Evolutionary conservation across 2,797 vertebrate species (phyloP), one percentile per base, ranked within the genome.

Genomic region (Thripadectes ignobilis): DNA sequence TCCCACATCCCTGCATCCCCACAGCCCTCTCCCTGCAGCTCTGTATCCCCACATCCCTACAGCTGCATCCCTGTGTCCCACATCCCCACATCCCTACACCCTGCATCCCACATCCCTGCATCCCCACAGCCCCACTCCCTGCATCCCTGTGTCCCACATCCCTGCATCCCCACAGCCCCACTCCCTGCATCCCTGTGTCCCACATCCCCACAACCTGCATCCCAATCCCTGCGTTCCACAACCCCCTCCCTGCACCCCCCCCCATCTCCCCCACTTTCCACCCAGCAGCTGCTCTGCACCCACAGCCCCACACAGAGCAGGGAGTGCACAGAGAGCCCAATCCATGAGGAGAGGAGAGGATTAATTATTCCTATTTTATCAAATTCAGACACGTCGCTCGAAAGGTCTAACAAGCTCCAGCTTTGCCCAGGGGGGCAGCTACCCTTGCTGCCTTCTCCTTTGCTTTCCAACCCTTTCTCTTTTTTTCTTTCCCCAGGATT

Each of bases 351-450:
- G 29, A 43, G 29, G 34, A 7, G 12, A 15, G 9, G 43, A 89
- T 94, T 80, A 85, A 93, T 93, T 73, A 93, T 68, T 95, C 94
- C 77, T 32, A 24, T 19, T 88, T 97, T 79, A 91, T 84, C 95
- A 83, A 73, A 82, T 66, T 66, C 95, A 79, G 73, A 67, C 91
- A 82, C 59, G 22, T 79, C 32, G 0, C 65, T 78, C 41, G 29
- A 80, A 84, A 96, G 92, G 46, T 66, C 95, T 90, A n/a, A 88
- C 59, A 73, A 94, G 94, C 69, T 87, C 80, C 39, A 22, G 57
- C 93, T 77, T 24, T 93, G 59, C 95, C 95, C 89, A 10, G 57
- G 66, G 78, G 73, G 16, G 45, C 72, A 27, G 62, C 67, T 81
- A 48, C 74, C 77, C 93, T 72, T 29, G 38, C 69, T 29, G n/a